These are phyloP conservation scores for Delichon dasypus DNA, from an alignment of 2,797 vertebrate genomes.

Conservation along the genomic window DNA sequence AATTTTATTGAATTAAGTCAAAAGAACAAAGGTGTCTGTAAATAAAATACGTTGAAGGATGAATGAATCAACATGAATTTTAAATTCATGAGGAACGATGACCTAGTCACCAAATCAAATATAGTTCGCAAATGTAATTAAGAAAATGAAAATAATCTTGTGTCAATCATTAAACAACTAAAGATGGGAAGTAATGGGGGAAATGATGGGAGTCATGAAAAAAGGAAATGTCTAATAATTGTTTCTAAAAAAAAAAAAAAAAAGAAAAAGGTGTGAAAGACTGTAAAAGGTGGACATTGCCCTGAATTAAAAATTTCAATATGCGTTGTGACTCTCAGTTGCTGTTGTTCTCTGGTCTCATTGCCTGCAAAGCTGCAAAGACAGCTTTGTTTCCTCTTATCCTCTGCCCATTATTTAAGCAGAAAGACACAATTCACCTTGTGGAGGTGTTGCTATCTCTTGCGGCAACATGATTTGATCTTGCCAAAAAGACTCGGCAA, in stretches of 20 bases:
- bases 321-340: background rate
- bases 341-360: background rate
- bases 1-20: constrained; percentile 6
- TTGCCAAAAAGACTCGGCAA: background rate
- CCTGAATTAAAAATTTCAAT: background rate
- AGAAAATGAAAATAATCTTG: constrained; percentile 30
- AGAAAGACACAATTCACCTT: background rate
- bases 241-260: background rate
- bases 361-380: background rate
- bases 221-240: background rate
- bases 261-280: background rate
- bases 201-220: background rate
- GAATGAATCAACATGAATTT: background rate
- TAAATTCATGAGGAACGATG: constrained; percentile 3
- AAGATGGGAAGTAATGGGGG: background rate
- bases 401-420: background rate
- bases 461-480: background rate
- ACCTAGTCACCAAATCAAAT: constrained; percentile 11
- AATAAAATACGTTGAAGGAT: background rate
- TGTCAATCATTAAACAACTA: background rate
- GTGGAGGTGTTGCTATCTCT: background rate
- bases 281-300: background rate
- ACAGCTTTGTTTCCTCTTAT: background rate
- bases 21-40: constrained; percentile 15
- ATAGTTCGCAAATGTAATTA: constrained; percentile 26